Evolutionary conservation across 2,888 invertebrate species (phyloP).

Genomic region (Dynastes hyllus): DNA sequence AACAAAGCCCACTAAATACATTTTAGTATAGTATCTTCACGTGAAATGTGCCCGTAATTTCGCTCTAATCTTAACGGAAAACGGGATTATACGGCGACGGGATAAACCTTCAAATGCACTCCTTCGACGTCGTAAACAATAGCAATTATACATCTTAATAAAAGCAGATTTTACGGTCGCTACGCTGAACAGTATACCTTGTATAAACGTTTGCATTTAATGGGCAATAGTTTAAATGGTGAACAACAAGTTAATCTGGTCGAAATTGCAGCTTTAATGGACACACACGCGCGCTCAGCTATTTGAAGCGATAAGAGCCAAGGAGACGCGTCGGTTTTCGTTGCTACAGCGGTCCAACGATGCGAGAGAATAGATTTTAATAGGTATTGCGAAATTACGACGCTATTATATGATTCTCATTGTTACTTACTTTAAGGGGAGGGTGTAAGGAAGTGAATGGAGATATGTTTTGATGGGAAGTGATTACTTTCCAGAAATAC

Average conservation of each 20-base stretch:
- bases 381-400: no score
- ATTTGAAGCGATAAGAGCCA: constrained; percentile 25
- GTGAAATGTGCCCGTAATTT: not conserved
- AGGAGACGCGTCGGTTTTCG: not conserved
- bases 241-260: constrained; percentile 55
- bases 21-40: no score
- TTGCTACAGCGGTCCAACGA: no score
- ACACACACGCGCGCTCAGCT: constrained; percentile 48
- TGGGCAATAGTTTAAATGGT: constrained; percentile 57
- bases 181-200: not conserved
- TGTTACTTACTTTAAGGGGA: no score
- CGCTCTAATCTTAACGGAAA: constrained; percentile 25
- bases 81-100: constrained; percentile 18
- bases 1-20: no score
- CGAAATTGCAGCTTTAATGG: constrained; percentile 57
- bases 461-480: no score
- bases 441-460: no score
- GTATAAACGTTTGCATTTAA: constrained; percentile 55
- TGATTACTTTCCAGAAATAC: no score
- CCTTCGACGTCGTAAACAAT: constrained; percentile 40
- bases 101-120: constrained; percentile 33
- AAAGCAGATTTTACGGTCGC: constrained; percentile 25
- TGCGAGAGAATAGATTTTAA: no score
- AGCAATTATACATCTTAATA: constrained; percentile 45
- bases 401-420: no score